Conservation (phyloP, 1,140 invertebrate species). For the Zaprionus vittiger region DNA sequence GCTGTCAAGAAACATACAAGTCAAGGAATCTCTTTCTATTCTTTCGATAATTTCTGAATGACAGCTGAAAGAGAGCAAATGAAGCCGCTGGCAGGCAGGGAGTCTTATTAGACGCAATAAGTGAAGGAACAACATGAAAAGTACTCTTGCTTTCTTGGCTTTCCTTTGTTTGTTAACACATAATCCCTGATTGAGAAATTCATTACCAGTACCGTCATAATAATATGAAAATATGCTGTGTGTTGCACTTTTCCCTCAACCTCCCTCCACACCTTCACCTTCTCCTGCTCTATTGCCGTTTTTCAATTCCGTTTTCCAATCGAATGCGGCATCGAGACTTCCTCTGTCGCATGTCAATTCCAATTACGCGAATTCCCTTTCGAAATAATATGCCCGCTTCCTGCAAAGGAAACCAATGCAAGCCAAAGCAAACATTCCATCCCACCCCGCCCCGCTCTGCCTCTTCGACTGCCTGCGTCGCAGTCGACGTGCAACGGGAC, state of each 20-base stretch:
- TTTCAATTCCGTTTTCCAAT: slow-evolving; percentile 10
- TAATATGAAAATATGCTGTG: background rate
- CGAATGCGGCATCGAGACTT: background rate
- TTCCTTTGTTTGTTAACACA: background rate
- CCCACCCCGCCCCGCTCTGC: background rate
- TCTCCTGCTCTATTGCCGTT: background rate
- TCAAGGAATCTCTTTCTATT: background rate
- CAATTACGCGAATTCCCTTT: slow-evolving; percentile 16
- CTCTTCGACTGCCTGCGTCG: background rate
- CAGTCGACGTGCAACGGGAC: slow-evolving; percentile 11
- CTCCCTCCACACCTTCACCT: background rate
- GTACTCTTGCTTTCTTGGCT: background rate
- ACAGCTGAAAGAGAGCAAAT: background rate
- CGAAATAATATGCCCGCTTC: background rate
- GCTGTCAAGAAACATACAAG: background rate
- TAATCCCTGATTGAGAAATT: slow-evolving; percentile 5
- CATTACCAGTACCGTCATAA: background rate
- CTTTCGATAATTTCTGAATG: background rate
- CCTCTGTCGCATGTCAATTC: slow-evolving; percentile 9
- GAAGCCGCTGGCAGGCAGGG: background rate
- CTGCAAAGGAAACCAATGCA: background rate
- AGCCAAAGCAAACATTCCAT: slow-evolving; percentile 3
- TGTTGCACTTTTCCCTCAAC: background rate
- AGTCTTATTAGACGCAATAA: background rate
- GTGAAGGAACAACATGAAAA: background rate